Evolutionary conservation across 2,888 invertebrate genomes (phyloP).

Genomic region (Cryptocephalus moraei): DNA sequence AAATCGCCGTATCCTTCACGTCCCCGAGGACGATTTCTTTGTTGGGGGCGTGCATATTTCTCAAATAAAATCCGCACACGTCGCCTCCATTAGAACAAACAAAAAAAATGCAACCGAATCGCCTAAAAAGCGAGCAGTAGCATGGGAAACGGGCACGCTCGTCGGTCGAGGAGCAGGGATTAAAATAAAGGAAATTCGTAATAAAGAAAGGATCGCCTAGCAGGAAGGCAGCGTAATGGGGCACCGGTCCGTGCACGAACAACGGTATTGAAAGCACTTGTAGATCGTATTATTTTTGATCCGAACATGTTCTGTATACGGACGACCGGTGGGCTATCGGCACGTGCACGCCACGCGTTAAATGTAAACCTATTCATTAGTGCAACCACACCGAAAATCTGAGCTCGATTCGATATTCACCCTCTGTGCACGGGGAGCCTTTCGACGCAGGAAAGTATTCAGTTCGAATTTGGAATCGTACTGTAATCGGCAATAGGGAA

Average conservation of each 20-base stretch:
- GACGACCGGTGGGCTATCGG: constrained; percentile 28
- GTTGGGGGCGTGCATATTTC: not conserved
- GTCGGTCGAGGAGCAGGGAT: not conserved
- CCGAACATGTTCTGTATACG: constrained; percentile 32
- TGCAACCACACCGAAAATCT: constrained; percentile 40
- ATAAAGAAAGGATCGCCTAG: not conserved
- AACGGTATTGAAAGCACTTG: constrained; percentile 27
- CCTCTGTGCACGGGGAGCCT: not conserved
- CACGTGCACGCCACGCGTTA: constrained; percentile 37
- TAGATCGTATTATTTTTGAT: constrained; percentile 36
- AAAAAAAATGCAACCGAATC: not conserved
- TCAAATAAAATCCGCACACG: not conserved
- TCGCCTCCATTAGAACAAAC: not conserved
- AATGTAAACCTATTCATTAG: constrained; percentile 42
- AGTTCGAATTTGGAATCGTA: no score
- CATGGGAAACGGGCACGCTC: not conserved
- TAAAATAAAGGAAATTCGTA: not conserved
- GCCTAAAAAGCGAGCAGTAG: not conserved
- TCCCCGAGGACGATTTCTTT: no score
- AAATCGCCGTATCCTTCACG: no score
- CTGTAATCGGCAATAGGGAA: no score
- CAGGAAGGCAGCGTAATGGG: not conserved
- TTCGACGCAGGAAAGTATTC: not conserved
- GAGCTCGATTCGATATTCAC: constrained; percentile 1
- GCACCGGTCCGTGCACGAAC: not conserved